phyloP scores from a whole-genome alignment of 1,140 invertebrate species.

The Saccostrea cuccullata region DNA sequence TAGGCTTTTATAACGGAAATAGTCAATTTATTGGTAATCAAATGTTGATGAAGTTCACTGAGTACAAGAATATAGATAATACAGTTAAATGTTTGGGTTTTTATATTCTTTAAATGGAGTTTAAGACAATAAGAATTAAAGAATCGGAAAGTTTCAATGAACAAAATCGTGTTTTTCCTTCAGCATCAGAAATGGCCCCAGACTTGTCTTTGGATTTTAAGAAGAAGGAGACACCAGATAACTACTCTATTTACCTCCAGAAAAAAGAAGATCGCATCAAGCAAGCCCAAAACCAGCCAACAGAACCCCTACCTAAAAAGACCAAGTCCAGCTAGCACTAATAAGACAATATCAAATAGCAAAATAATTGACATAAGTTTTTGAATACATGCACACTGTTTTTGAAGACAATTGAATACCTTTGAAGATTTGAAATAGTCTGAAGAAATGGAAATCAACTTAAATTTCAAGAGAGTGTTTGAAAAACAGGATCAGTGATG shows the following conservation, averaged over 20 bases:
- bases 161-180: neutral
- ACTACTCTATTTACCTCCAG: constrained; percentile 3
- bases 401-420: no score
- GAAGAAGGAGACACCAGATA: constrained; percentile 13
- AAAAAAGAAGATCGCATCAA: constrained; percentile 4
- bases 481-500: no score
- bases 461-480: no score
- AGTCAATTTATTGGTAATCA: neutral
- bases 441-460: no score
- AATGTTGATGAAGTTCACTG: neutral
- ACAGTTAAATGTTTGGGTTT: no score
- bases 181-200: neutral
- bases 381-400: no score
- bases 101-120: neutral
- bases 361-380: no score
- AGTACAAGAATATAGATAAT: neutral
- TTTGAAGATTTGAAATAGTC: no score
- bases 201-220: neutral
- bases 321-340: neutral
- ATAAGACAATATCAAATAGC: no score
- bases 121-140: neutral
- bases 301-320: neutral
- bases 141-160: neutral
- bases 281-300: neutral
- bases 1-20: no score